phyloP scores from a whole-genome alignment of 2,888 invertebrate genomes.

The Criorhina ranunculi region DNA sequence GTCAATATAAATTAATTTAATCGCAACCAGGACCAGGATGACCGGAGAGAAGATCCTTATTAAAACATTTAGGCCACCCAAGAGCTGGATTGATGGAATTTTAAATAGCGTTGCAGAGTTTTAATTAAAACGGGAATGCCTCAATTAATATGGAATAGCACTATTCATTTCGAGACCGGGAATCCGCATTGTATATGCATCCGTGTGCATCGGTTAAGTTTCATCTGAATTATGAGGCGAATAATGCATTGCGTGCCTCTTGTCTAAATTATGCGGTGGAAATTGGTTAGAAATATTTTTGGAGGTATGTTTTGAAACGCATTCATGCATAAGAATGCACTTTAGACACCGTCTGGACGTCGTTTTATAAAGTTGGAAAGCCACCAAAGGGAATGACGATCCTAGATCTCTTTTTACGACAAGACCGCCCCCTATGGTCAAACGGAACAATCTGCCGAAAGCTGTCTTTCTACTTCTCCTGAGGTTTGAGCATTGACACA shows the following conservation, averaged over 20 bases:
- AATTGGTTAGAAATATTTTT: neutral
- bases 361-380: too few relatives aligned
- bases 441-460: too few relatives aligned
- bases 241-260: neutral
- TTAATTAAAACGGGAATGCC: slow-evolving; percentile 29
- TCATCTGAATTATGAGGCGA: neutral
- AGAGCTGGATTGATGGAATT: slow-evolving; percentile 41
- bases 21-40: neutral
- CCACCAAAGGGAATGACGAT: too few relatives aligned
- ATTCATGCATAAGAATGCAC: too few relatives aligned
- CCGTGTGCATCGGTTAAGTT: neutral
- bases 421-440: too few relatives aligned
- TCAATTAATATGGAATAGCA: slow-evolving; percentile 7
- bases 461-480: too few relatives aligned
- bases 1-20: slow-evolving; percentile 8
- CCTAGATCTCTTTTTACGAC: too few relatives aligned
- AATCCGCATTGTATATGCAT: slow-evolving; percentile 4
- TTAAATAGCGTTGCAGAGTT: slow-evolving; percentile 29
- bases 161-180: neutral
- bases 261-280: neutral
- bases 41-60: neutral
- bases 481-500: too few relatives aligned
- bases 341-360: too few relatives aligned
- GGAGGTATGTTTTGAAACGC: too few relatives aligned
- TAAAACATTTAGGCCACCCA: slow-evolving; percentile 28